A percentile compares a stretch with the other conserved stretches of the same genome.
Conservation (phyloP, 2,888 invertebrate genomes). For the Scrobipalpa atriplicella region DNA sequence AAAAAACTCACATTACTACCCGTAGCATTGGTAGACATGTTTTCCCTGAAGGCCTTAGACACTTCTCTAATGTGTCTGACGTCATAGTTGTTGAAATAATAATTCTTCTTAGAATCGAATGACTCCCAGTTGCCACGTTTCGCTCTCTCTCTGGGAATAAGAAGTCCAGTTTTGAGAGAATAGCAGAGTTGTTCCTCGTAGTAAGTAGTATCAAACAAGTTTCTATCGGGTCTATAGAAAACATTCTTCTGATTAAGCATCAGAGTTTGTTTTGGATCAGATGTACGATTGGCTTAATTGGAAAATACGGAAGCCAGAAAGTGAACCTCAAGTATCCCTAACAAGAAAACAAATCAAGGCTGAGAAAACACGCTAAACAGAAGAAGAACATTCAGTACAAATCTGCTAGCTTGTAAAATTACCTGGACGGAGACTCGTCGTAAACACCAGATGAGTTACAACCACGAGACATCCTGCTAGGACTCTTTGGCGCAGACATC, state of each 20-base stretch:
- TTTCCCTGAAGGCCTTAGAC: constrained; percentile 42
- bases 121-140: not conserved
- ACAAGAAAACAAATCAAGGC: too few relatives aligned
- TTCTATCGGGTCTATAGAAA: too few relatives aligned
- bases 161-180: not conserved
- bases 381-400: too few relatives aligned
- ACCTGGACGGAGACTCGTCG: constrained; percentile 49
- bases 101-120: constrained; percentile 30
- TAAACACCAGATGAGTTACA: not conserved
- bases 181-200: not conserved
- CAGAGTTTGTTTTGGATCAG: not conserved
- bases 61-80: constrained; percentile 46
- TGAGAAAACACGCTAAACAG: too few relatives aligned
- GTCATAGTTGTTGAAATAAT: constrained; percentile 43
- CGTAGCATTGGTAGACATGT: constrained; percentile 31
- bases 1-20: constrained; percentile 42
- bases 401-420: not conserved
- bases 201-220: too few relatives aligned
- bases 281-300: too few relatives aligned
- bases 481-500: not conserved
- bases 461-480: constrained; percentile 19
- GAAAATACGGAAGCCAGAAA: too few relatives aligned
- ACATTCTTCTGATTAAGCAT: too few relatives aligned
- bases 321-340: too few relatives aligned
- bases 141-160: not conserved